Base-by-base conservation (phyloP, 2,113 vertebrate species). In the Peromyscus maniculatus region DNA sequence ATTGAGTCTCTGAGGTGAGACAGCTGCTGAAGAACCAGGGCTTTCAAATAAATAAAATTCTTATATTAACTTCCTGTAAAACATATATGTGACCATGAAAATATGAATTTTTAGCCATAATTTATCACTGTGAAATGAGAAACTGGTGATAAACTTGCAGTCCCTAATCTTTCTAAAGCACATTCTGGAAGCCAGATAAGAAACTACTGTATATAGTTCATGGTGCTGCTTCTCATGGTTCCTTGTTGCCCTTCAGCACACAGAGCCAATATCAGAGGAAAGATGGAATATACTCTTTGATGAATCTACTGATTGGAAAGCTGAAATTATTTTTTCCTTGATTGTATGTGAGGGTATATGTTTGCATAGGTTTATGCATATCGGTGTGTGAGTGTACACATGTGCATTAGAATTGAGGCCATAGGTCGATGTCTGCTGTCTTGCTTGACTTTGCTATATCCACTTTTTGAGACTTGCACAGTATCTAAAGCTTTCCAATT, bases 111-210 rank as follows among this genome's bases (percentile, higher is more conserved):
- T 36, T 55, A 74, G 91, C 55, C 33, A 79, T 88, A 86, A 91
- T 93, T 93, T 91, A 93, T 72, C 39, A 39, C 62, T 93, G 55
- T 89, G 84, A 91, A 92, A 86, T 28, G 12, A 80, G 17, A 80
- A 22, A 80, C 33, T 12, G 6, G 52, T 36, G 21, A 5, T 83
- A n/a, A 59, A 59, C n/a, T 83, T 39, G 55, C 11, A 26, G 36
- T 26, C 36, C 36, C 55, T 83, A 59, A 59, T n/a, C 21, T 59
- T 57, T 59, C 21, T 15, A 2, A 71, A 57, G 36, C 28, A 69
- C 43, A 31, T 22, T 17, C 43, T 66, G 55, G 15, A 86, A 66
- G 86, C n/a, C 62, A 89, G 55, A 55, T 46, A 66, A 55, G 43
- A 66, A 86, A 55, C 9, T 62, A 24, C 4, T 62, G 1, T 7